These are phyloP conservation scores for Anastatus disparis DNA, from an alignment of 1,140 invertebrate genomes.

Conservation along the genomic window DNA sequence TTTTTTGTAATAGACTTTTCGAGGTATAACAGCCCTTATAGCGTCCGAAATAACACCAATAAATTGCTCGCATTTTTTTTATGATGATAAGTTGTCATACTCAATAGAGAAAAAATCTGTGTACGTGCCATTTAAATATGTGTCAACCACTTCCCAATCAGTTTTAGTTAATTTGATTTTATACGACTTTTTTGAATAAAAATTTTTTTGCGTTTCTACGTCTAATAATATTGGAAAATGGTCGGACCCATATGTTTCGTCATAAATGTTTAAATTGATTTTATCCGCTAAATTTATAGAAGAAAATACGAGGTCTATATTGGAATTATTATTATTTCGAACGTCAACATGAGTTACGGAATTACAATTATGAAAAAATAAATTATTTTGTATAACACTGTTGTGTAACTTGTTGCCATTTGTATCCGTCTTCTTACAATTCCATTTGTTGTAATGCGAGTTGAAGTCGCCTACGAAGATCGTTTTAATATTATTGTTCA, in stretches of 20 bases:
- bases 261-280: constrained; percentile 48
- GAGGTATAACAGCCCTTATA: neutral
- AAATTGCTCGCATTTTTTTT: too few relatives aligned
- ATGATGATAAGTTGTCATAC: too few relatives aligned
- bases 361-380: constrained; percentile 3
- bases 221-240: constrained; percentile 49
- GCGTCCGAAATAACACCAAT: neutral
- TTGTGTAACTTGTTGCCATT: neutral
- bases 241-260: constrained; percentile 51
- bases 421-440: neutral
- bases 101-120: too few relatives aligned
- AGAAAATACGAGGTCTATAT: constrained; percentile 36
- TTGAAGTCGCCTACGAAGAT: constrained; percentile 10
- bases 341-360: neutral
- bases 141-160: too few relatives aligned
- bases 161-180: too few relatives aligned
- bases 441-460: constrained; percentile 1
- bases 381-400: neutral
- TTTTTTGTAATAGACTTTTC: too few relatives aligned
- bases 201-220: too few relatives aligned
- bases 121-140: too few relatives aligned
- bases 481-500: neutral
- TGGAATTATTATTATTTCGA: neutral
- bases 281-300: constrained; percentile 43
- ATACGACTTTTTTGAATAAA: too few relatives aligned